phyloP scores from a whole-genome alignment of 2,113 vertebrate species.

The Plectropomus leopardus region DNA sequence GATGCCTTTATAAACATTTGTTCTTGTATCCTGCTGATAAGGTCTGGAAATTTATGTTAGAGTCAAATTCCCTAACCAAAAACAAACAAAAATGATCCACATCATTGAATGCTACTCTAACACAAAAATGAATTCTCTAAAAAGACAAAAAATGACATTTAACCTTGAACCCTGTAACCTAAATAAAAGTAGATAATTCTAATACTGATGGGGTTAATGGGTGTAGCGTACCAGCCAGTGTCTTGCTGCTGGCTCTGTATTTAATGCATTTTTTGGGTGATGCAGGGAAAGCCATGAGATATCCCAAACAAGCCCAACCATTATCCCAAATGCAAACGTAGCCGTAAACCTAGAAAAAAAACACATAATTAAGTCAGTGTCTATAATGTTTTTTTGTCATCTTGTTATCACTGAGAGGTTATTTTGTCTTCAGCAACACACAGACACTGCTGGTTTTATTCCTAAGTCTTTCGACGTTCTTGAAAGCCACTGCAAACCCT shows the following conservation, averaged over 20 bases:
- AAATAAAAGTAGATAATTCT: conserved; percentile 8
- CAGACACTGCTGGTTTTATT: conserved; percentile 24
- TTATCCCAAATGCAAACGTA: background rate
- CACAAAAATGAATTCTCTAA: conserved; percentile 1
- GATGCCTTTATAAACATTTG: conserved; percentile 54
- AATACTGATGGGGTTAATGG: conserved; percentile 3
- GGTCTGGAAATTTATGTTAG: conserved; percentile 35
- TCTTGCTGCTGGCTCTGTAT: conserved; percentile 8
- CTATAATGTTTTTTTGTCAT: background rate
- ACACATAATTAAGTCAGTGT: background rate
- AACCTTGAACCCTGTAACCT: background rate
- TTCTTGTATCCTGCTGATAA: conserved; percentile 42
- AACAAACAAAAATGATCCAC: conserved; percentile 47
- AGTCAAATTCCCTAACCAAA: conserved; percentile 25
- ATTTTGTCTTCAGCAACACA: conserved; percentile 10
- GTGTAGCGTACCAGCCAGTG: background rate
- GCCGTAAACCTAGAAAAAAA: background rate
- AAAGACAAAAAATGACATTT: too few relatives aligned
- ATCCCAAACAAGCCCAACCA: conserved; percentile 12
- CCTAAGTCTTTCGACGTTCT: conserved; percentile 3
- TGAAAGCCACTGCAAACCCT: conserved; percentile 23
- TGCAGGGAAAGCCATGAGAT: background rate
- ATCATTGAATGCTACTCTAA: conserved; percentile 25
- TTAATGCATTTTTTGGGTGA: conserved; percentile 2
- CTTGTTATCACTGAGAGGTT: conserved; percentile 7